Percentiles rank a stretch among this genome's conserved stretches.
phyloP scores from a whole-genome alignment of 30 jellyfish, hydroid and myxozoan genomes.

The Turritopsis rubra region DNA sequence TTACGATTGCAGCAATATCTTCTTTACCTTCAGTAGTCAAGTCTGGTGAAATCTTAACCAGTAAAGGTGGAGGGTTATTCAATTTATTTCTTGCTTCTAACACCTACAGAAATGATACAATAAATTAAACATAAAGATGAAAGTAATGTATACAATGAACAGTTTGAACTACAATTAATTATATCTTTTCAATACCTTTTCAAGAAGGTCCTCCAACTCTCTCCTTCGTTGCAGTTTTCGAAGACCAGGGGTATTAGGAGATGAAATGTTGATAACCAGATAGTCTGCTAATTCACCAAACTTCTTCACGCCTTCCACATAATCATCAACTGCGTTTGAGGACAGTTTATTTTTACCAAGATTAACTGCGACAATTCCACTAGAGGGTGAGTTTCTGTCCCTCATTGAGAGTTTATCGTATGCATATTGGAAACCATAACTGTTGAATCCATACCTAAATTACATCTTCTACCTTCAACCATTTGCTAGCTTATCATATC shows the following conservation, averaged over 20 bases:
- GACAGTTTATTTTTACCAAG: slow-evolving; percentile 64
- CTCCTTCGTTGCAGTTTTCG: slow-evolving; percentile 70
- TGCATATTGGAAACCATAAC: slow-evolving; percentile 50
- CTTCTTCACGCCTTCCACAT: slow-evolving; percentile 41
- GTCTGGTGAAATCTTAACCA: slow-evolving; percentile 83
- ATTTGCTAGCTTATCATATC: too few relatives aligned
- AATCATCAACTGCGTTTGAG: slow-evolving; percentile 58
- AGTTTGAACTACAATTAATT: neutral
- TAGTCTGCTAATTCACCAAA: slow-evolving; percentile 58
- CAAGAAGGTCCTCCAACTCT: slow-evolving; percentile 36
- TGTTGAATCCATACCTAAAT: slow-evolving; percentile 73
- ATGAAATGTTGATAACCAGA: slow-evolving; percentile 70
- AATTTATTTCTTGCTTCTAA: slow-evolving; percentile 36
- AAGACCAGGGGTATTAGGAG: slow-evolving; percentile 92
- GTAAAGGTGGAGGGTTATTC: slow-evolving; percentile 39
- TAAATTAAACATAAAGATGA: neutral
- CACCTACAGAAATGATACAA: slow-evolving; percentile 22
- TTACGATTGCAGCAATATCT: slow-evolving; percentile 46
- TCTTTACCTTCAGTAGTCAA: slow-evolving; percentile 53
- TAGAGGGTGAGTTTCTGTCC: neutral
- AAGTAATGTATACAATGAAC: neutral
- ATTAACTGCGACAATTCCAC: slow-evolving; percentile 61
- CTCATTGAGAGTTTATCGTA: slow-evolving; percentile 36
- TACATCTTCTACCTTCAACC: too few relatives aligned
- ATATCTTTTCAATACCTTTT: too few relatives aligned